Evolutionary conservation across 2,888 invertebrate species (phyloP).

Genomic region (Encarsia formosa): DNA sequence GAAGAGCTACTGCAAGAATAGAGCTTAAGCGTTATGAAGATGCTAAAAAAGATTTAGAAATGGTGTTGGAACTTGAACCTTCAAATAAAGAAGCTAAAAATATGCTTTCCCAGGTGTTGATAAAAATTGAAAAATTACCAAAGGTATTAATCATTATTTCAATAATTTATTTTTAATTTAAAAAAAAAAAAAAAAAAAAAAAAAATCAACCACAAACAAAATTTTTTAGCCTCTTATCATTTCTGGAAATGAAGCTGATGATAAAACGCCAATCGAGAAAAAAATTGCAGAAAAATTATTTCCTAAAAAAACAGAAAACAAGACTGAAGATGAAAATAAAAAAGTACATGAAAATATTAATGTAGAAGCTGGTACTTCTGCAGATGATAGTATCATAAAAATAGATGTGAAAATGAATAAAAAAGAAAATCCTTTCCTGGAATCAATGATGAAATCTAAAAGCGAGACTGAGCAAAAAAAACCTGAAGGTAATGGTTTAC

Average conservation of each 20-base stretch:
- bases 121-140: conserved; percentile 51
- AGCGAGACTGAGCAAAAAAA: conserved; percentile 6
- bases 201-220: background rate
- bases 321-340: background rate
- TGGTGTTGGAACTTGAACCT: conserved; percentile 73
- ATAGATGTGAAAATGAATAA: background rate
- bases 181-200: background rate
- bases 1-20: conserved; percentile 74
- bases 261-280: conserved; percentile 14
- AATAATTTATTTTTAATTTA: background rate
- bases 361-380: background rate
- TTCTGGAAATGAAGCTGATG: conserved; percentile 3
- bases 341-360: background rate
- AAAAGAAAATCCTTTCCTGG: no score
- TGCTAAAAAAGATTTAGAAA: conserved; percentile 68
- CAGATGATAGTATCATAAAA: background rate
- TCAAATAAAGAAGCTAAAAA: conserved; percentile 66
- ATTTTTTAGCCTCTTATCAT: conserved; percentile 11
- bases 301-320: background rate
- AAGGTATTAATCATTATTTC: conserved; percentile 28
- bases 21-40: conserved; percentile 66
- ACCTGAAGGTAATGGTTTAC: conserved; percentile 40
- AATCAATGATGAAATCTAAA: conserved; percentile 1
- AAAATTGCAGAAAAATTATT: conserved; percentile 19
- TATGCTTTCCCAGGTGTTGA: conserved; percentile 59